Conservation (phyloP, 2,113 vertebrate species). For the Oncorhynchus mykiss region DNA sequence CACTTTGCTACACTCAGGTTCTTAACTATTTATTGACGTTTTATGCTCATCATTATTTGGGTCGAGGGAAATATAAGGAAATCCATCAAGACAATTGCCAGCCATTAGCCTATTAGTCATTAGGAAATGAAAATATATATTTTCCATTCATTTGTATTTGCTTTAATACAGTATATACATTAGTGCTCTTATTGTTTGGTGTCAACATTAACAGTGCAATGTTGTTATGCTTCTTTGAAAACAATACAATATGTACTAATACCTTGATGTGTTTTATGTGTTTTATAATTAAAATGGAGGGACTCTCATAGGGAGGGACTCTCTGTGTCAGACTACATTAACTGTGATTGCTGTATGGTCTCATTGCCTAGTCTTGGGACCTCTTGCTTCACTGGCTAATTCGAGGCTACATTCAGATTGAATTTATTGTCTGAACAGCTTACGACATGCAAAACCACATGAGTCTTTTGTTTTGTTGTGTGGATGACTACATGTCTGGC, state of each 20-base stretch:
- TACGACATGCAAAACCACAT: conserved; percentile 38
- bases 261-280: not conserved
- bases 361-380: conserved; percentile 28
- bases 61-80: not conserved
- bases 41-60: not conserved
- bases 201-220: not conserved
- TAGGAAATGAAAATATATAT: not conserved
- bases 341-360: conserved; percentile 30
- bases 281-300: not conserved
- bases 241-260: not conserved
- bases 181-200: not conserved
- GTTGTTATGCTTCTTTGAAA: conserved; percentile 3
- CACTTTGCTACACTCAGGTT: conserved; percentile 25
- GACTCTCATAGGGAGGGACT: not conserved
- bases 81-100: not conserved
- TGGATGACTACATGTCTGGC: not conserved
- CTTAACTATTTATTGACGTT: conserved; percentile 23
- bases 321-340: conserved; percentile 33
- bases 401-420: conserved; percentile 41
- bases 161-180: not conserved
- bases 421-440: conserved; percentile 46
- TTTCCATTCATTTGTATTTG: not conserved
- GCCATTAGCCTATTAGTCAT: not conserved
- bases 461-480: conserved; percentile 30
- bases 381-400: conserved; percentile 39